Evolutionary conservation across 2,113 vertebrate species (phyloP), one percentile per base, ranked within the genome.

Genomic region (Peucedramus taeniatus): DNA sequence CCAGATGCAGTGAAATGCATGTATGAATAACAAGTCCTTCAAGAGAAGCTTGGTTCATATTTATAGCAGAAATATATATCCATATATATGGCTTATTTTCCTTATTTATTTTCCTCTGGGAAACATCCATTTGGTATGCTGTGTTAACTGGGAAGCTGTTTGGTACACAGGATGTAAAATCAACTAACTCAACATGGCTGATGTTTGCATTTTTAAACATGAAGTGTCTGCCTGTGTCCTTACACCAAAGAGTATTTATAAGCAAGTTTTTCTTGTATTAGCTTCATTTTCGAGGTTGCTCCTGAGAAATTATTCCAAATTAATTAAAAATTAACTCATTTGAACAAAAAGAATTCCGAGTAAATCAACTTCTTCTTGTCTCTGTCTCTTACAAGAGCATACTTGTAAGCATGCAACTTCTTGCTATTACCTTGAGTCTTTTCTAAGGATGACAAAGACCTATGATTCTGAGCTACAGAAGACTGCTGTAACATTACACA

Each of bases 201-300:
- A 65, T 56, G 3, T 5, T 54, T 7, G 44, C 19, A 44, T 60
- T 79, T 79, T 75, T 40, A 75, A 70, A 13, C 9, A 64, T 33
- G 70, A 60, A 3, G 3, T 40, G 14, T 27, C 8, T 0, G 2
- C 35, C 16, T 42, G 22, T 15, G 12, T 78, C 40, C 23, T 60
- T 59, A 42, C 7, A 1, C 3, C 13, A 69, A 83, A 50, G 11
- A 0, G 0, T 31, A 28, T 75, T 83, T 57, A 54, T 39, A 28
- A 39, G 69, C 26, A 45, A 11, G 2, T 1, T 31, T 39, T 42
- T 69, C 26, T 50, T 70, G 6, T n/a, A 42, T 61, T 47, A 31
- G 13, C 42, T 75, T 79, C 13, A 56, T 66, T 56, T 42, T 42
- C 33, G 17, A 65, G 15, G 11, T 26, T 65, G 1, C 7, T 50